These are phyloP conservation scores for Anhinga anhinga DNA, from an alignment of 2,113 vertebrate genomes.

Conservation along the genomic window DNA sequence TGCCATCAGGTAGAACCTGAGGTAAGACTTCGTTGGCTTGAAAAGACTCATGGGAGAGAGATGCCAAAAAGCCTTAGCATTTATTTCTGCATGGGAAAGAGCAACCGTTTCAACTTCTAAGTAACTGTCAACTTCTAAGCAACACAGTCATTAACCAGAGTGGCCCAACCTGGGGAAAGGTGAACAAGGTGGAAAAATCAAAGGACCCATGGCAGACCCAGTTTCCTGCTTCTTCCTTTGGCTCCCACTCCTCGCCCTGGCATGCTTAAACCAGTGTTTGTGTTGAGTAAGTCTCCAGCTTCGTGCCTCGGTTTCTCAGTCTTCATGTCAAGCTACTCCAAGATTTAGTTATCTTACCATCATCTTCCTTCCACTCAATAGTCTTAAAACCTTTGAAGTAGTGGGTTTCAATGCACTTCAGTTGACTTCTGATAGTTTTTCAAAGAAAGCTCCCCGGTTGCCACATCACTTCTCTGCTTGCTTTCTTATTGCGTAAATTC, in stretches of 20 bases:
- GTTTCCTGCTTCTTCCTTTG: not conserved
- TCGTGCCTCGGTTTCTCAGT: not conserved
- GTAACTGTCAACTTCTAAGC: not conserved
- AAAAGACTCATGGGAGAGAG: not conserved
- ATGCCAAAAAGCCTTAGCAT: not conserved
- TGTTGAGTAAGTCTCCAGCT: not conserved
- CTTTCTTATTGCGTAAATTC: constrained; percentile 21
- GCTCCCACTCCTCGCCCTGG: not conserved
- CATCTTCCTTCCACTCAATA: constrained; percentile 57
- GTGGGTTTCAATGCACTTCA: constrained; percentile 10
- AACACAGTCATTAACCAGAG: not conserved
- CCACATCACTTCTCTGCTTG: constrained; percentile 3
- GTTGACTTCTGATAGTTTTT: constrained; percentile 34
- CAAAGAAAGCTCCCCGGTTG: not conserved
- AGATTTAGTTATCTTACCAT: constrained; percentile 28
- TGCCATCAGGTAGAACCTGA: not conserved
- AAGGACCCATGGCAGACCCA: not conserved
- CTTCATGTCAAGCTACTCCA: not conserved
- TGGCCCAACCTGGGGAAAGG: not conserved
- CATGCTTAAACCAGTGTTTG: not conserved
- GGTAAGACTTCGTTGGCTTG: not conserved
- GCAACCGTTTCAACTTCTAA: not conserved
- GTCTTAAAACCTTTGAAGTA: constrained; percentile 21
- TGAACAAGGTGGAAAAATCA: not conserved
- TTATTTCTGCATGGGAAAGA: not conserved